Percentiles rank a stretch among this genome's conserved stretches.
Evolutionary conservation across 1,140 invertebrate genomes (phyloP).

Genomic region (Lordiphosa stackelbergi): DNA sequence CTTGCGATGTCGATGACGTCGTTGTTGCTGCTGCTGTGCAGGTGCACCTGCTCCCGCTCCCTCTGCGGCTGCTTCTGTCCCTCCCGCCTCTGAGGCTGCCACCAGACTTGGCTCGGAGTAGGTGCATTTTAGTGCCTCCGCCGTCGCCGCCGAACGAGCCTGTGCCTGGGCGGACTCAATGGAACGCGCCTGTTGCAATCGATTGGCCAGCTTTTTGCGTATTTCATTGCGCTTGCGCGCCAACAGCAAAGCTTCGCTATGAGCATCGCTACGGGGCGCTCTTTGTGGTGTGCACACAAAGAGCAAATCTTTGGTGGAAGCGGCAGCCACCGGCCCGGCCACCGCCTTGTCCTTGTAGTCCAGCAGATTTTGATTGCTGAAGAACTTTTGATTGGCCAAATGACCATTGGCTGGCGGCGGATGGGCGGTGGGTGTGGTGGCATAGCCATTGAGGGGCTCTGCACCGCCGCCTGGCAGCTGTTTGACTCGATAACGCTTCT

Average conservation of each 20-base stretch:
- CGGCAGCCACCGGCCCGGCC: conserved; percentile 50
- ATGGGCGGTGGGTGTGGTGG: conserved; percentile 69
- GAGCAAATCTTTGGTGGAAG: conserved; percentile 71
- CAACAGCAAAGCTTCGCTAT: conserved; percentile 59
- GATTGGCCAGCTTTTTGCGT: conserved; percentile 53
- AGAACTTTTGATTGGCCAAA: conserved; percentile 66
- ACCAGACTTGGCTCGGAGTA: conserved; percentile 72
- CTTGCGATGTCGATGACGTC: conserved; percentile 78
- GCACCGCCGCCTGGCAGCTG: conserved; percentile 46
- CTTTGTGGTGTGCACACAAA: conserved; percentile 74
- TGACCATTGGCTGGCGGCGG: conserved; percentile 46
- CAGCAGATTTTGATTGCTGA: conserved; percentile 74
- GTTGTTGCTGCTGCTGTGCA: conserved; percentile 40
- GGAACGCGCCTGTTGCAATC: conserved; percentile 52
- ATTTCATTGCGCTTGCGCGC: conserved; percentile 72
- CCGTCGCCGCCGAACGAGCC: conserved; percentile 19
- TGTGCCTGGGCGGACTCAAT: conserved; percentile 20
- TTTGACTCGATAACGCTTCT: conserved; percentile 67
- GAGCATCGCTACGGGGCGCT: conserved; percentile 44
- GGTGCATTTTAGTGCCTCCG: conserved; percentile 60
- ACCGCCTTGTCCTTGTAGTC: conserved; percentile 53
- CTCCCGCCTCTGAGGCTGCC: conserved; percentile 62
- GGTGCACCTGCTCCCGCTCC: conserved; percentile 1
- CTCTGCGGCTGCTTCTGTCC: not conserved
- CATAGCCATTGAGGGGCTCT: conserved; percentile 69